These are phyloP conservation scores for Sinocyclocheilus maitianheensis DNA, from an alignment of 2,113 vertebrate species.

Conservation along the genomic window DNA sequence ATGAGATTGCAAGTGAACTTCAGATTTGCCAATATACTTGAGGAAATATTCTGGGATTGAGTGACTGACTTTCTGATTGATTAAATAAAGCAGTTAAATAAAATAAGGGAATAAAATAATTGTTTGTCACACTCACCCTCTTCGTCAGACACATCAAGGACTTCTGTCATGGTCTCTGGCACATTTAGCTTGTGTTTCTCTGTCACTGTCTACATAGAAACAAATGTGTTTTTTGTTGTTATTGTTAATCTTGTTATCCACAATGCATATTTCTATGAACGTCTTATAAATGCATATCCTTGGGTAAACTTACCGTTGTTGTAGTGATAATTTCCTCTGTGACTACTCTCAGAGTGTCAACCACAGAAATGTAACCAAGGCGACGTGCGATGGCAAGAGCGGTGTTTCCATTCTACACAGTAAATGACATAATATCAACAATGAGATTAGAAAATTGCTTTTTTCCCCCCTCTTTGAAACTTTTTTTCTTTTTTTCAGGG, in stretches of 20 bases:
- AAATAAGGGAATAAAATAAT: neutral
- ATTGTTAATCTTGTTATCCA: neutral
- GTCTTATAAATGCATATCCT: neutral
- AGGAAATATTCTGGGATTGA: neutral
- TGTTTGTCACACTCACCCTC: constrained; percentile 82
- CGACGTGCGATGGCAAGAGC: constrained; percentile 91
- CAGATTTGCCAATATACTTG: neutral
- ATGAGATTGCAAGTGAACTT: neutral
- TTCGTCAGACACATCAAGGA: constrained; percentile 96
- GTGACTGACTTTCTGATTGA: neutral
- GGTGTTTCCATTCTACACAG: constrained; percentile 90
- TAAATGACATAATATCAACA: constrained; percentile 1
- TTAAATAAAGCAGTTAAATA: too few relatives aligned
- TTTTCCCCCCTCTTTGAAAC: neutral
- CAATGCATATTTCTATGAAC: neutral
- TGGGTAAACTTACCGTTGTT: constrained; percentile 83
- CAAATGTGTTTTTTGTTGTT: neutral
- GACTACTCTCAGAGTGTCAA: constrained; percentile 95
- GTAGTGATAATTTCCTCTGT: constrained; percentile 95
- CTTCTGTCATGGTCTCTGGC: constrained; percentile 97
- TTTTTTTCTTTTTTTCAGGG: neutral
- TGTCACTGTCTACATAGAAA: constrained; percentile 84
- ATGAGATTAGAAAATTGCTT: neutral
- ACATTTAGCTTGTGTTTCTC: constrained; percentile 99
- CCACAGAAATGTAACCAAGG: constrained; percentile 97